A percentile compares a stretch with the other conserved stretches of the same genome.
phyloP scores from a whole-genome alignment of 2,888 invertebrate genomes.

The Cylindroiulus punctatus region DNA sequence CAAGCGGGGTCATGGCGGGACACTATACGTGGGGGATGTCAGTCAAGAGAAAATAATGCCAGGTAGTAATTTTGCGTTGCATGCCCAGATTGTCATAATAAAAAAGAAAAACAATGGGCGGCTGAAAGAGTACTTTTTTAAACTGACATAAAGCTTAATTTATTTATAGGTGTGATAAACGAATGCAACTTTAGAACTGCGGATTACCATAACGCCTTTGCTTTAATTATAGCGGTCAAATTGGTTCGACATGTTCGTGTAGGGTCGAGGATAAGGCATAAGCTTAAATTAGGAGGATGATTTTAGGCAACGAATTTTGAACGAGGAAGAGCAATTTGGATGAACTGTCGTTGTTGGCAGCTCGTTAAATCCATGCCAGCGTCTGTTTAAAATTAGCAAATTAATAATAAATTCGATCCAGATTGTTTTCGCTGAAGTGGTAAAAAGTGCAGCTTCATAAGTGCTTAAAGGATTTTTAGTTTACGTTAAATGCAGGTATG shows the following conservation, averaged over 20 bases:
- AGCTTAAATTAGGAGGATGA: background rate
- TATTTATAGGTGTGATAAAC: background rate
- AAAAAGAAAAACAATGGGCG: constrained; percentile 33
- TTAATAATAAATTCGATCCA: background rate
- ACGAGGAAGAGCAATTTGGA: background rate
- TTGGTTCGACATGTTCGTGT: background rate
- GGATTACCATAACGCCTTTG: background rate
- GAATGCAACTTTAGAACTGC: background rate
- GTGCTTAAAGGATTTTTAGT: background rate
- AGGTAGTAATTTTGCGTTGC: constrained; percentile 14
- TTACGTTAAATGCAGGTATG: background rate
- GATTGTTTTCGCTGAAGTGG: background rate
- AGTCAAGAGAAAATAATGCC: constrained; percentile 24
- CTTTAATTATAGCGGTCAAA: background rate
- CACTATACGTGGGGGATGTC: constrained; percentile 28
- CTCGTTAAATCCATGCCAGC: background rate
- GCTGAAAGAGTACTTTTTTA: background rate
- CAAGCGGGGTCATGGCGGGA: constrained; percentile 46
- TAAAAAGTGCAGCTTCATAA: background rate
- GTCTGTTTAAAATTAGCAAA: background rate
- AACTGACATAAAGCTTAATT: constrained; percentile 42
- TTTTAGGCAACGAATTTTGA: background rate
- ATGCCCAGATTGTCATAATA: constrained; percentile 8
- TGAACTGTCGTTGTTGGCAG: background rate
- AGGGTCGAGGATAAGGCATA: background rate